Conservation (phyloP, 2,888 invertebrate genomes). For the Tetheella fluctuosa region DNA sequence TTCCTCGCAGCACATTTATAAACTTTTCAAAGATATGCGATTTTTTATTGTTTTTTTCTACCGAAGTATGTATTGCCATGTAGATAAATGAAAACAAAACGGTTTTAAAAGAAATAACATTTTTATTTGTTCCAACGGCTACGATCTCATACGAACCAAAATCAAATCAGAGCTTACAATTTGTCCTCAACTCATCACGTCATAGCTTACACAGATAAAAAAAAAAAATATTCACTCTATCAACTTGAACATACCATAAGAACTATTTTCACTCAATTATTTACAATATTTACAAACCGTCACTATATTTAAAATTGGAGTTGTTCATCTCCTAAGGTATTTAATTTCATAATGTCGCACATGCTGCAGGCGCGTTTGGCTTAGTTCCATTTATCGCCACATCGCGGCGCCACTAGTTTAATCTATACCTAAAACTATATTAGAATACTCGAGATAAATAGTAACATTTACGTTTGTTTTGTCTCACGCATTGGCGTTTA, state of each 20-base stretch:
- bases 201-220: slow-evolving; percentile 27
- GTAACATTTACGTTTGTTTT: not conserved
- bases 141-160: slow-evolving; percentile 49
- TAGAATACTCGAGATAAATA: not conserved
- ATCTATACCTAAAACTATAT: not conserved
- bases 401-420: slow-evolving; percentile 1
- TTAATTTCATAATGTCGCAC: not conserved
- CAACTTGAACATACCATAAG: slow-evolving; percentile 36
- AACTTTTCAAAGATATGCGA: no score
- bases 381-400: slow-evolving; percentile 1
- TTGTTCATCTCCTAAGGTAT: not conserved
- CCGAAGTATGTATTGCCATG: no score
- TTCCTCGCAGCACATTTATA: not conserved
- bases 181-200: slow-evolving; percentile 20
- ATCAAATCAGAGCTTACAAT: slow-evolving; percentile 30
- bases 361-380: not conserved
- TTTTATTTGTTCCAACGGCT: slow-evolving; percentile 67
- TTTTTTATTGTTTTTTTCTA: no score
- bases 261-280: slow-evolving; percentile 39
- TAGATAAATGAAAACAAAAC: slow-evolving; percentile 36
- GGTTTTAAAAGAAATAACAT: slow-evolving; percentile 72
- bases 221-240: slow-evolving; percentile 49
- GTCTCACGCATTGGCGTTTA: no score
- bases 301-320: not conserved
- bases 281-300: slow-evolving; percentile 47